Conservation (phyloP, 2,113 vertebrate genomes). For the Varanus salvator region DNA sequence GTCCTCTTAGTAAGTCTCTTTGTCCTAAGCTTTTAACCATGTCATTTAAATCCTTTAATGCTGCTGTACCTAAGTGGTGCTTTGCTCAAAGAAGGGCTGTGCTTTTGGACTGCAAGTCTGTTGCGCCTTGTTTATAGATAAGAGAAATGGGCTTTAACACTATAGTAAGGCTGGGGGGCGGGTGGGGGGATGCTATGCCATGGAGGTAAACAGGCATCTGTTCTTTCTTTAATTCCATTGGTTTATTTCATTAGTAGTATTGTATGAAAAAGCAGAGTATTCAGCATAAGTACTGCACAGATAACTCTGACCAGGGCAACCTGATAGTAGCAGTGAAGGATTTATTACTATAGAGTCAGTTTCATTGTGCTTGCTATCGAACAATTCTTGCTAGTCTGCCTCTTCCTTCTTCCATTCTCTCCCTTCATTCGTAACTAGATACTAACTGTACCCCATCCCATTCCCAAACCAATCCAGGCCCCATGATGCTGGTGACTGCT, state of each 20-base stretch:
- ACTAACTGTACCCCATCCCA: constrained; percentile 80
- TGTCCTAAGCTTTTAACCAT: constrained; percentile 41
- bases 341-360: constrained; percentile 34
- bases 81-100: neutral
- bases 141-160: neutral
- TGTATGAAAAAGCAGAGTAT: constrained; percentile 1
- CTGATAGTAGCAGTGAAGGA: constrained; percentile 24
- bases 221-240: neutral
- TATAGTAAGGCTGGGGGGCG: neutral
- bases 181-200: neutral
- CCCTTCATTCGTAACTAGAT: constrained; percentile 19
- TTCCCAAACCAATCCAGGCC: constrained; percentile 79
- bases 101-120: neutral
- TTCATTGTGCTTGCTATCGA: accelerated
- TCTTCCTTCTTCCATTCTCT: constrained; percentile 19
- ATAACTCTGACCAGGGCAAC: neutral
- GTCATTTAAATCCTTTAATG: constrained; percentile 45
- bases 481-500: constrained; percentile 70
- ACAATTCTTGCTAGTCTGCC: constrained; percentile 23
- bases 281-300: neutral
- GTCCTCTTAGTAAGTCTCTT: constrained; percentile 42
- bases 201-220: too few relatives aligned
- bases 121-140: neutral
- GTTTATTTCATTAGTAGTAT: neutral
- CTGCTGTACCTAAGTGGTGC: neutral